Evolutionary conservation across 1,140 invertebrate species (phyloP).

Genomic region (Aphidius gifuensis): DNA sequence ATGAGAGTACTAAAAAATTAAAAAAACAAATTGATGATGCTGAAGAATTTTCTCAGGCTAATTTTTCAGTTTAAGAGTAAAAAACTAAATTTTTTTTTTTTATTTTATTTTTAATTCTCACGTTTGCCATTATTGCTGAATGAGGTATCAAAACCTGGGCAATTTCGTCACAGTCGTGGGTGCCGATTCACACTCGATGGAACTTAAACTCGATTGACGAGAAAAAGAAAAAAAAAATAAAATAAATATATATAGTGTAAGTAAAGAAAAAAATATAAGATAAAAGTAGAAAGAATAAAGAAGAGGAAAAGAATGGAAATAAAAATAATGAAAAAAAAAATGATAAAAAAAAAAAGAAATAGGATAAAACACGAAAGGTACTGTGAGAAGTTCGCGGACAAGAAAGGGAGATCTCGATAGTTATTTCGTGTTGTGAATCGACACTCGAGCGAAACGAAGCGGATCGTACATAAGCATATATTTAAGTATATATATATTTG

Average conservation of each 20-base stretch:
- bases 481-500: too few species aligned
- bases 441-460: constrained; percentile 38
- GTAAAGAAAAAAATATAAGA: too few species aligned
- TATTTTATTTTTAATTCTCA: constrained; percentile 1
- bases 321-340: not conserved
- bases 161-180: constrained; percentile 14
- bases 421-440: constrained; percentile 19
- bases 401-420: constrained; percentile 26
- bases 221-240: not conserved
- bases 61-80: too few species aligned
- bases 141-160: not conserved
- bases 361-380: not conserved
- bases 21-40: too few species aligned
- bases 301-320: not conserved
- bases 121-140: not conserved
- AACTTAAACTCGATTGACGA: constrained; percentile 1
- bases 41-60: too few species aligned
- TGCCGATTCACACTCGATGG: constrained; percentile 7
- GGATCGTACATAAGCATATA: constrained; percentile 30
- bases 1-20: too few species aligned
- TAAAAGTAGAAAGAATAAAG: not conserved
- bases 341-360: not conserved
- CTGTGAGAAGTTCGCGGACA: too few species aligned
- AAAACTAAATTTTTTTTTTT: too few species aligned
- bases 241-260: not conserved